phyloP scores from a whole-genome alignment of 2,888 invertebrate species.

The Chloromyia formosa region DNA sequence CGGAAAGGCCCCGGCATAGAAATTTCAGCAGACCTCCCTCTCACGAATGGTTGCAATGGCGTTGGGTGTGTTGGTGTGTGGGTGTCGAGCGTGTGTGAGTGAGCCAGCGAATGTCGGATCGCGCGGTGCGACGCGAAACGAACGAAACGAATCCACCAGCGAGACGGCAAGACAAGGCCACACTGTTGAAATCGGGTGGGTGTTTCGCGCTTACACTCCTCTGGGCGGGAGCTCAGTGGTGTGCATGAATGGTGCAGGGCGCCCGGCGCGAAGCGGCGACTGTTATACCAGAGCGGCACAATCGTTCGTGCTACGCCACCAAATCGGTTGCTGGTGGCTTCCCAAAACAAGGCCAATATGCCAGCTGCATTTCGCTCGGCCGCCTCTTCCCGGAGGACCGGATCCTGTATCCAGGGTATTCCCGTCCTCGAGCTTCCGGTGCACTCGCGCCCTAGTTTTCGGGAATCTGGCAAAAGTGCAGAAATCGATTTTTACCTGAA shows the following conservation, averaged over 20 bases:
- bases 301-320: background rate
- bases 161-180: constrained; percentile 46
- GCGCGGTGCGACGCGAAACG: background rate
- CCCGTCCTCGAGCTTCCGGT: background rate
- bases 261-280: constrained; percentile 8
- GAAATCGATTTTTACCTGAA: constrained; percentile 38
- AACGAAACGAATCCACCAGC: too few relatives aligned
- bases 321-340: too few relatives aligned
- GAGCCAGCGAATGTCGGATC: constrained; percentile 9
- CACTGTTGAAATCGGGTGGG: constrained; percentile 50
- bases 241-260: constrained; percentile 35
- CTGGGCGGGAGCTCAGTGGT: constrained; percentile 51
- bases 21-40: constrained; percentile 35
- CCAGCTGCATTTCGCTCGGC: background rate
- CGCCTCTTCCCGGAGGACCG: background rate
- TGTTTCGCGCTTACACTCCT: constrained; percentile 50
- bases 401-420: background rate
- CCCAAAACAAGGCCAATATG: constrained; percentile 24
- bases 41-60: background rate
- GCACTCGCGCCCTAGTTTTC: constrained; percentile 29
- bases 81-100: constrained; percentile 26
- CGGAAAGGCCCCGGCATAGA: constrained; percentile 20
- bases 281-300: background rate
- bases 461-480: background rate
- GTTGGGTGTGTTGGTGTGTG: constrained; percentile 12